Conservation (phyloP, 2,113 vertebrate genomes). For the Stigmatopora nigra region DNA sequence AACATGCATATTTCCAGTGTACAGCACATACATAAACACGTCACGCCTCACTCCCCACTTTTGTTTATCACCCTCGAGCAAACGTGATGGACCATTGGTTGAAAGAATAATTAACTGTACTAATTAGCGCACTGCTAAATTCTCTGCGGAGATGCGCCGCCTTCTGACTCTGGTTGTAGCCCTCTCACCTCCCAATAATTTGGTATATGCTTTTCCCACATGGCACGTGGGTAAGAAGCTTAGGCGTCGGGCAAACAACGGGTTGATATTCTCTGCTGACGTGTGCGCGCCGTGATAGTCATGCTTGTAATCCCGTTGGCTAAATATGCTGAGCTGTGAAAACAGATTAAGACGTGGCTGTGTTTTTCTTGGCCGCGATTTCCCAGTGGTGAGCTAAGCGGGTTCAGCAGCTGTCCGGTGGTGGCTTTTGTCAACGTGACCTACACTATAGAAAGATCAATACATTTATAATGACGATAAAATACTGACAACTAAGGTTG, state of each 20-base stretch:
- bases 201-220: slow-evolving; percentile 38
- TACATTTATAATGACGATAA: slow-evolving; percentile 9
- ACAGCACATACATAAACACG: slow-evolving; percentile 5
- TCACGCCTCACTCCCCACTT: slow-evolving; percentile 23
- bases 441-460: slow-evolving; percentile 20
- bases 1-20: slow-evolving; percentile 7
- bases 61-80: slow-evolving; percentile 32
- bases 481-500: no score
- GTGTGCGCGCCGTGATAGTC: slow-evolving; percentile 58
- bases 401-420: slow-evolving; percentile 49
- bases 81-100: slow-evolving; percentile 32
- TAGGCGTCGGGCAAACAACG: slow-evolving; percentile 55
- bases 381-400: slow-evolving; percentile 53
- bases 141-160: slow-evolving; percentile 24
- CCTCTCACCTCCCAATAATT: slow-evolving; percentile 50
- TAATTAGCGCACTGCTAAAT: slow-evolving; percentile 46
- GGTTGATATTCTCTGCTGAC: slow-evolving; percentile 62
- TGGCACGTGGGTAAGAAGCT: slow-evolving; percentile 56
- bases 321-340: slow-evolving; percentile 69
- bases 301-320: slow-evolving; percentile 69
- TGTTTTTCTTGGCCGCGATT: slow-evolving; percentile 62
- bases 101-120: slow-evolving; percentile 35
- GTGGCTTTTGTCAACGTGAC: slow-evolving; percentile 42
- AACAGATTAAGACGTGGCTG: slow-evolving; percentile 64
- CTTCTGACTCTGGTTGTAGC: slow-evolving; percentile 17